Conservation (phyloP, 2,113 vertebrate species). For the Ochotona princeps region DNA sequence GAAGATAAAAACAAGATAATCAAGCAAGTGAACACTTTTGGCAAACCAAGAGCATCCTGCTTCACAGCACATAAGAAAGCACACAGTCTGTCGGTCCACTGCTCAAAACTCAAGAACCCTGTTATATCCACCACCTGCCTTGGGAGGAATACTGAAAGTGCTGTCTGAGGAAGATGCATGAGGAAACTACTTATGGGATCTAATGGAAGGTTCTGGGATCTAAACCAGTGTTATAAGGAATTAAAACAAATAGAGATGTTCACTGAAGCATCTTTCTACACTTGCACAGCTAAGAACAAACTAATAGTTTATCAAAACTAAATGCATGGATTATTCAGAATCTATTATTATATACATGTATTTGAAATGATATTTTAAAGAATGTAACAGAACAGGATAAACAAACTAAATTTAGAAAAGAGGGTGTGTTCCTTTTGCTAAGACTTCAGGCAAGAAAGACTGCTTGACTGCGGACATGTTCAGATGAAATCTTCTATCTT, state of each 20-base stretch:
- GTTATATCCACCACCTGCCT: fast-evolving
- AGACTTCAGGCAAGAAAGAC: not conserved
- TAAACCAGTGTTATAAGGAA: not conserved
- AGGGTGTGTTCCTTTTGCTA: not conserved
- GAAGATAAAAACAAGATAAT: not conserved
- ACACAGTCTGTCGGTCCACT: not conserved
- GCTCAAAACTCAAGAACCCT: not conserved
- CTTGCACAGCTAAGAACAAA: not conserved
- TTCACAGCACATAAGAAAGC: not conserved
- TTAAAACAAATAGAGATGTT: not conserved
- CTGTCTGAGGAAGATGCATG: not conserved
- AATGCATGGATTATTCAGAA: not conserved
- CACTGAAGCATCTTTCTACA: not conserved
- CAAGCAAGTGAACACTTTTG: not conserved
- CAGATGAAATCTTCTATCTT: not conserved
- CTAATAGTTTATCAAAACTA: not conserved
- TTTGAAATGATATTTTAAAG: constrained; percentile 1
- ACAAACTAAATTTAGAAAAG: not conserved
- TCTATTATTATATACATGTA: not conserved
- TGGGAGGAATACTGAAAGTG: not conserved
- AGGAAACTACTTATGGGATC: not conserved
- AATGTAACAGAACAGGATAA: not conserved
- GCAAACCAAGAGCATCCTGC: not conserved
- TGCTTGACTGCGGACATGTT: not conserved
- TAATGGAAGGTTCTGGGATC: not conserved